These are phyloP conservation scores for Bradysia coprophila DNA, from an alignment of 1,140 invertebrate genomes.

Conservation along the genomic window DNA sequence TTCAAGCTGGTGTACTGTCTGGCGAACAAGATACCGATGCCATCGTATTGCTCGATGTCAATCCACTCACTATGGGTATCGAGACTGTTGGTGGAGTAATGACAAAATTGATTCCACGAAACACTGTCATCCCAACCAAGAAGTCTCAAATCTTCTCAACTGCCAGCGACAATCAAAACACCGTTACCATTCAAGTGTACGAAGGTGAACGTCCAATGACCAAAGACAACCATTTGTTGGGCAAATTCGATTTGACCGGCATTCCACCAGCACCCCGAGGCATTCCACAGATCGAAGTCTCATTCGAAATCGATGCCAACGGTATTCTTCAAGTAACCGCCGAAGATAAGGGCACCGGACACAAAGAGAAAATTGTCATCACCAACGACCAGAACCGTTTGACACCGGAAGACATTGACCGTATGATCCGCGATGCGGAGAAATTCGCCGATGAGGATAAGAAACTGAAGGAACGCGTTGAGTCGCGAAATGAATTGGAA, in stretches of 20 bases:
- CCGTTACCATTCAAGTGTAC: conserved; percentile 95
- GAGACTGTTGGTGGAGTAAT: conserved; percentile 99
- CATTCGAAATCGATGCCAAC: conserved; percentile 98
- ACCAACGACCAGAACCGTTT: conserved; percentile 96
- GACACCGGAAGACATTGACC: conserved; percentile 93
- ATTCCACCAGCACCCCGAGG: conserved; percentile 95
- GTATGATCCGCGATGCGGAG: conserved; percentile 97
- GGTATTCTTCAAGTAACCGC: conserved; percentile 93
- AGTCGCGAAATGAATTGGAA: conserved; percentile 88
- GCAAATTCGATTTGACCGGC: conserved; percentile 96
- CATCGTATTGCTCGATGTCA: conserved; percentile 93
- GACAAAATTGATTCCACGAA: conserved; percentile 96
- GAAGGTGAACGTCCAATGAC: conserved; percentile 99
- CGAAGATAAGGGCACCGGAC: conserved; percentile 97
- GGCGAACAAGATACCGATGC: conserved; percentile 89
- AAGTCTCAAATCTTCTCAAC: conserved; percentile 99
- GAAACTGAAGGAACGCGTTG: conserved; percentile 91
- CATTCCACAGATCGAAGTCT: conserved; percentile 98
- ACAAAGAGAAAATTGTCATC: conserved; percentile 96
- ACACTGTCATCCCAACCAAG: conserved; percentile 99
- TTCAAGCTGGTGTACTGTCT: conserved; percentile 86
- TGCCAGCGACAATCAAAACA: conserved; percentile 96
- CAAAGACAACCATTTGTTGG: conserved; percentile 94
- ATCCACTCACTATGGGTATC: conserved; percentile 96
- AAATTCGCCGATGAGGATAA: conserved; percentile 98